Evolutionary conservation across 2,797 vertebrate species (phyloP).

Genomic region (Acanthurus lineatus): DNA sequence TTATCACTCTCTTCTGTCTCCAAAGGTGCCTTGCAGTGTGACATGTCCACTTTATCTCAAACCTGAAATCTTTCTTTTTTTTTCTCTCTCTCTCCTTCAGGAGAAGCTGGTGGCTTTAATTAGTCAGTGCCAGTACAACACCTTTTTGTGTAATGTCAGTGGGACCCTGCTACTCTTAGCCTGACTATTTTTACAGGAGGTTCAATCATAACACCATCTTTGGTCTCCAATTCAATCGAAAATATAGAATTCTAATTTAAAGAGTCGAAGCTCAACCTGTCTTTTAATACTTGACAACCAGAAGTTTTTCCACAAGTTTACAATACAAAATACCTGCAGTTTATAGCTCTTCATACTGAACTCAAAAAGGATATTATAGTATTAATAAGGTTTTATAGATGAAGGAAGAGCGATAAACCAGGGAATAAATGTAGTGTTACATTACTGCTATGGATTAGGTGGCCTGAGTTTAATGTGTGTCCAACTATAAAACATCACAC

Average conservation of each 20-base stretch:
- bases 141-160: no score
- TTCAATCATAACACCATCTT: not conserved
- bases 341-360: not conserved
- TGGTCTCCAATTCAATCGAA: not conserved
- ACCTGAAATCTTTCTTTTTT: no score
- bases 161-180: no score
- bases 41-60: no score
- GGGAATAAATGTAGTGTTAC: not conserved
- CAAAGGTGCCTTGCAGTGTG: no score
- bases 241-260: not conserved
- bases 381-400: not conserved
- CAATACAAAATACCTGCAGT: not conserved
- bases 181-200: no score
- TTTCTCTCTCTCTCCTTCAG: no score
- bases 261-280: not conserved
- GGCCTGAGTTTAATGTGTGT: not conserved
- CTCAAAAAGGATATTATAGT: not conserved
- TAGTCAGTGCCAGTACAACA: no score
- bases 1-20: no score
- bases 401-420: not conserved
- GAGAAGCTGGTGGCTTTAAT: no score
- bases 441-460: not conserved
- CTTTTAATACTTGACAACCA: not conserved
- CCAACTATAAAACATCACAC: not conserved
- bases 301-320: not conserved